Percentiles rank a stretch among this genome's conserved stretches.
phyloP scores from a whole-genome alignment of 23 tunicate genomes.

The Halocynthia aurantium region DNA sequence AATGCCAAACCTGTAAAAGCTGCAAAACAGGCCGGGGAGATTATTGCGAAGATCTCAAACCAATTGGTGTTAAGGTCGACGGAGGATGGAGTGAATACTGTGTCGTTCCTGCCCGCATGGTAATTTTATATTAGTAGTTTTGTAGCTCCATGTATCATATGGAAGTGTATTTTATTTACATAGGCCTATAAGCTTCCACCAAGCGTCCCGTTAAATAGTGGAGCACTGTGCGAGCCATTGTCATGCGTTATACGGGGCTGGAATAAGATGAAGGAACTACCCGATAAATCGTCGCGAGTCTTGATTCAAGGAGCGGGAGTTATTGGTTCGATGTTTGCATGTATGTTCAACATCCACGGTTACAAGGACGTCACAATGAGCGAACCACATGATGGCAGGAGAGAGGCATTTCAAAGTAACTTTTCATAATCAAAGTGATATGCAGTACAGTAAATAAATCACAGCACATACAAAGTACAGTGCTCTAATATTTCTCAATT shows the following conservation, averaged over 20 bases:
- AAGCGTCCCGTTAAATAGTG: slow-evolving; percentile 38
- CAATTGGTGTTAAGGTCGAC: slow-evolving; percentile 44
- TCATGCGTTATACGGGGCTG: slow-evolving; percentile 86
- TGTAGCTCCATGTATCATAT: not conserved
- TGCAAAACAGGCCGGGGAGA: slow-evolving; percentile 28
- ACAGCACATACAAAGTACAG: not conserved
- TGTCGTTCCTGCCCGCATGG: slow-evolving; percentile 43
- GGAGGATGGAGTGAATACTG: slow-evolving; percentile 88
- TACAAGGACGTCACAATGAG: slow-evolving; percentile 77
- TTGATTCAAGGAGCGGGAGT: slow-evolving; percentile 93
- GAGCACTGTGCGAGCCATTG: slow-evolving; percentile 77
- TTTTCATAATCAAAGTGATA: not conserved
- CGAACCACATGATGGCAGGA: slow-evolving; percentile 64
- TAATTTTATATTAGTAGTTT: slow-evolving; percentile 13
- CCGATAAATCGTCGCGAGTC: slow-evolving; percentile 31
- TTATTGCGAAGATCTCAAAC: slow-evolving; percentile 50
- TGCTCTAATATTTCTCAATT: not conserved
- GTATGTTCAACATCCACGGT: slow-evolving; percentile 53
- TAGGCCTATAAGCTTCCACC: slow-evolving; percentile 81
- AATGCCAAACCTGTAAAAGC: slow-evolving; percentile 65
- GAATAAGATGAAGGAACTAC: slow-evolving; percentile 50
- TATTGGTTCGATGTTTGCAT: slow-evolving; percentile 72
- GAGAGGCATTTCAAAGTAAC: slow-evolving; percentile 51
- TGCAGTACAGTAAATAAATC: not conserved
- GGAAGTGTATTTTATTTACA: not conserved